A percentile compares a stretch with the other conserved stretches of the same genome.
Evolutionary conservation across 1,140 invertebrate species (phyloP).

Genomic region (Chrysomallon squamiferum): DNA sequence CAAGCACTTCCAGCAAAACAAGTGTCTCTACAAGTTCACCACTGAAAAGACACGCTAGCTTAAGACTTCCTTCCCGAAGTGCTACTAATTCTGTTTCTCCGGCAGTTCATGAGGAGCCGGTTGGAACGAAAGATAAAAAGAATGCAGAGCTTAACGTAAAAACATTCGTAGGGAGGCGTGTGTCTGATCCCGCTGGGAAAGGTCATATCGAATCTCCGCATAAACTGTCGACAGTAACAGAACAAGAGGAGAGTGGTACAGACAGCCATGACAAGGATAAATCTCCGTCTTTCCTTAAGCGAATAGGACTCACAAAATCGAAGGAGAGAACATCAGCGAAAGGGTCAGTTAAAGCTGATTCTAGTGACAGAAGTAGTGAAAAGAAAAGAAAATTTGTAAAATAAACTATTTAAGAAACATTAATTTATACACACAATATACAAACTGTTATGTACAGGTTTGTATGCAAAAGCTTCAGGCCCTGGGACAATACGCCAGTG

Average conservation of each 20-base stretch:
- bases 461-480: background rate
- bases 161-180: background rate
- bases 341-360: constrained; percentile 1
- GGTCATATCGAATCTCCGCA: constrained; percentile 7
- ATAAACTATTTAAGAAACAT: background rate
- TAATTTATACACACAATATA: background rate
- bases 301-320: constrained; percentile 9
- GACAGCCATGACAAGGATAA: background rate
- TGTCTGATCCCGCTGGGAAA: background rate
- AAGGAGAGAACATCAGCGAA: constrained; percentile 6
- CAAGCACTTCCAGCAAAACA: background rate
- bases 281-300: constrained; percentile 12
- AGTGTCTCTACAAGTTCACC: constrained; percentile 4
- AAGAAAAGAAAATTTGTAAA: constrained; percentile 6
- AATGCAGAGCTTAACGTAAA: constrained; percentile 1
- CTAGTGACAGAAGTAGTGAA: background rate
- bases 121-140: background rate
- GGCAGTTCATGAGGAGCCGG: background rate
- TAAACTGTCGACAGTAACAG: constrained; percentile 17
- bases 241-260: constrained; percentile 13
- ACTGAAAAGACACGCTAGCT: constrained; percentile 1
- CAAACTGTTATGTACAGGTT: background rate
- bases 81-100: constrained; percentile 4
- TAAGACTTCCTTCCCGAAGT: constrained; percentile 3
- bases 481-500: background rate